Evolutionary conservation across 92 coral and sea anemone genomes (phyloP), one percentile per base, ranked within the genome.

Genomic region (Epizoanthus scotinus): DNA sequence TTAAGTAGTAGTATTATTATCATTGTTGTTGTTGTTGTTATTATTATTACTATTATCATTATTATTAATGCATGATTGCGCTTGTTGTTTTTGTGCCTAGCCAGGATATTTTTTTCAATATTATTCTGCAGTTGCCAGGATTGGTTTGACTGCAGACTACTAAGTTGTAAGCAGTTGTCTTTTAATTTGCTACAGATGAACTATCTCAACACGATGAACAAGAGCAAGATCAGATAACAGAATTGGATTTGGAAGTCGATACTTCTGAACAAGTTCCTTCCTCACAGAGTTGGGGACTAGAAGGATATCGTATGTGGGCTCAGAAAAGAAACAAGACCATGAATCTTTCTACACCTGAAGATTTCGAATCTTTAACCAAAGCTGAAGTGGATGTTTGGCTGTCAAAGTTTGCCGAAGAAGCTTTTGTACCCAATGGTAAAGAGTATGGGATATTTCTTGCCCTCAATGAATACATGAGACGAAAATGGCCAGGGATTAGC

Each of bases 121-220:
- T 28, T 29, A 6, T 29, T 28, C n/a, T 64, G 18, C 70, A 64
- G 70, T 64, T 64, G 31, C 70, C 40, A 64, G 47, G 36, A 19
- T 12, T 15, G 31, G 36, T 14, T 64, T 64, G 5, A 8, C 70
- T 64, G 70, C 15, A 29, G 20, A n/a, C 31, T 17, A 64, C 70
- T 64, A 64, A 64, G 70, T 28, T 24, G 70, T 64, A 64, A 64
- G 70, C 19, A 64, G 67, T 19, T 64, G 70, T 64, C 47, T 64
- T 64, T 64, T 64, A 40, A 64, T 64, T 64, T 64, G 47, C 70
- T 29, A 64, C 70, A 64, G 70, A 64, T 64, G 70, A 64, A 64
- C 24, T 28, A 7, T 64, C 70, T 64, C 29, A 64, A 64, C 44
- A 18, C 8, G 70, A 8, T 27, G n/a, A 26, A 25, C 67, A 63